Base-by-base conservation (phyloP, 2,888 invertebrate species). In the Doris montereyensis region DNA sequence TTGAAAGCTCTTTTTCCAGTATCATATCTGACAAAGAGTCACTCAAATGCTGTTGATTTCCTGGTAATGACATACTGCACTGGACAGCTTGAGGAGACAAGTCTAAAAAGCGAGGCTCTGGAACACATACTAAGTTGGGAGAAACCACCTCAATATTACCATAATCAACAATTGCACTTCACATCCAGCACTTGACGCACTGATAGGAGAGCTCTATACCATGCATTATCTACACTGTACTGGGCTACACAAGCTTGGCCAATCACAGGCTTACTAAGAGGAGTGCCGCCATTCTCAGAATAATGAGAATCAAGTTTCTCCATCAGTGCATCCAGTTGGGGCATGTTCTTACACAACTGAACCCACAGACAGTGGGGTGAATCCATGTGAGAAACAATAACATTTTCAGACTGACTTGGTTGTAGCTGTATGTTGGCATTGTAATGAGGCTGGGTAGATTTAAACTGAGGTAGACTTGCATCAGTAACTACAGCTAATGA, bases 171-270 rank as follows among this genome's bases (percentile, higher is more conserved):
- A 79, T n/a, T n/a, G n/a, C n/a, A n/a, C n/a, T n/a, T n/a, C n/a
- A n/a, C n/a, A n/a, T n/a, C n/a, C n/a, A n/a, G n/a, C n/a, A n/a
- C n/a, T n/a, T n/a, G n/a, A n/a, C n/a, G n/a, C n/a, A n/a, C n/a
- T n/a, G n/a, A n/a, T 2, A 89, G 81, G n/a, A 80, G 76, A 1
- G 84, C 88, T 73, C 89, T 76, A 72, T 89, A 89, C 88, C 88
- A 89, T 0, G 62, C 68, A n/a, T 83, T 81, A 79, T 88, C 88
- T 71, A 83, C 86, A 41, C 84, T 81, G 79, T 83, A 88, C 76
- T 77, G 73, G n/a, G 85, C 86, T 35, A 82, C 82, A 71, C 87
- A 87, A 4, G 83, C 82, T n/a, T 77, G 65, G 32, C 81, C 83
- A 26, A 79, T 26, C 1, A 17, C 17, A 8, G 78, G 78, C 3